Conservation (phyloP, 1,140 invertebrate species). For the Cydia pomonella region DNA sequence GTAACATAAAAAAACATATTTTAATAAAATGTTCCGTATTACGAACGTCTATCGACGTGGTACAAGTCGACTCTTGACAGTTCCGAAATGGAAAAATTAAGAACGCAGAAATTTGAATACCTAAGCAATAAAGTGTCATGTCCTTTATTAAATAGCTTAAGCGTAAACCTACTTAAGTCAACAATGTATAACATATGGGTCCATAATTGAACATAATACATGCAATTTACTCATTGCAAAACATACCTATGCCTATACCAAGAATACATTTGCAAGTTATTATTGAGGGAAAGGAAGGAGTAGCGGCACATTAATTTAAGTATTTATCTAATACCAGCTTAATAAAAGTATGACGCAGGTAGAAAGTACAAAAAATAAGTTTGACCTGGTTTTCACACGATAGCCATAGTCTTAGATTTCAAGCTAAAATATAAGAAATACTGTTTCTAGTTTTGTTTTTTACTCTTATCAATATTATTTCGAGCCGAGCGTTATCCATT, state of each 20-base stretch:
- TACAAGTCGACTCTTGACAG: too few relatives aligned
- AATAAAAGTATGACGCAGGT: neutral
- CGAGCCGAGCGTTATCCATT: too few relatives aligned
- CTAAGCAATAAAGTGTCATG: neutral
- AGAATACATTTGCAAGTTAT: neutral
- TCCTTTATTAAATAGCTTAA: neutral
- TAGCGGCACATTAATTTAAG: neutral
- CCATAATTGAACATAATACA: neutral
- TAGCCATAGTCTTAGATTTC: too few relatives aligned
- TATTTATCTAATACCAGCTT: neutral
- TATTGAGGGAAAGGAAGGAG: neutral
- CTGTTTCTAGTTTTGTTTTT: neutral
- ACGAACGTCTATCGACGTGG: too few relatives aligned
- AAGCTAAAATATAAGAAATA: neutral
- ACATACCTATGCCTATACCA: neutral
- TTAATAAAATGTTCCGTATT: too few relatives aligned
- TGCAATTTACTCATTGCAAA: neutral
- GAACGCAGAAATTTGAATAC: too few relatives aligned
- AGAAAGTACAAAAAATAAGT: neutral
- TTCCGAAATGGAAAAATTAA: too few relatives aligned
- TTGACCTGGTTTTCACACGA: too few relatives aligned
- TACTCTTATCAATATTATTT: neutral
- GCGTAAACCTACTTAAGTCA: conserved; percentile 34
- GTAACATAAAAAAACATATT: conserved; percentile 61
- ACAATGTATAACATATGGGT: conserved; percentile 50